These are phyloP conservation scores for Pygathrix nemaeus DNA, from an alignment of 2,113 vertebrate genomes.

Conservation along the genomic window DNA sequence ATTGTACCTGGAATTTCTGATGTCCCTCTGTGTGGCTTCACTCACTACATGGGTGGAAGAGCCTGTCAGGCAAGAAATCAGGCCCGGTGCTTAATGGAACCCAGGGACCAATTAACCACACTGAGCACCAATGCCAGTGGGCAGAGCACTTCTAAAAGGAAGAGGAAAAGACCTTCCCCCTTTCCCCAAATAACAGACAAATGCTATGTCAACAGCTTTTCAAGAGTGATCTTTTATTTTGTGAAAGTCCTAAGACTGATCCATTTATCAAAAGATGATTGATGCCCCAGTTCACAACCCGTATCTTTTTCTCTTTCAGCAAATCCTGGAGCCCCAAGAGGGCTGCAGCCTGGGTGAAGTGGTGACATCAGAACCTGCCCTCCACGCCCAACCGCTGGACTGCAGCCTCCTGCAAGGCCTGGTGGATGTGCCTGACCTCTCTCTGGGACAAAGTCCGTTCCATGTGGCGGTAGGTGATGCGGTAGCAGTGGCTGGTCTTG, in stretches of 20 bases:
- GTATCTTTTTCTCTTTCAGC: background rate
- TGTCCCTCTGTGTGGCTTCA: conserved; percentile 65
- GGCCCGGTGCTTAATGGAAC: conserved; percentile 72
- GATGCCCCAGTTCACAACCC: background rate
- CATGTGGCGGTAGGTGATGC: conserved; percentile 93
- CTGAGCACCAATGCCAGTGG: conserved; percentile 56
- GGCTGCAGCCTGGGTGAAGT: accelerated
- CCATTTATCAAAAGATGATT: background rate
- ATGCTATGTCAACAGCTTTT: conserved; percentile 56
- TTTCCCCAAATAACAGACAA: conserved; percentile 70
- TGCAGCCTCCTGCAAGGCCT: conserved; percentile 84
- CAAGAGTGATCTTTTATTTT: conserved; percentile 80
- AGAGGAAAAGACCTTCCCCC: conserved; percentile 40
- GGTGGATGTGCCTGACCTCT: conserved; percentile 89
- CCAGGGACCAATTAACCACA: conserved; percentile 77
- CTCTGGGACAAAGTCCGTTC: conserved; percentile 92
- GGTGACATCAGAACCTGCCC: conserved; percentile 87
- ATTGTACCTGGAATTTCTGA: conserved; percentile 1
- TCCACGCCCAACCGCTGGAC: conserved; percentile 90
- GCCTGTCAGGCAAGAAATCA: conserved; percentile 72
- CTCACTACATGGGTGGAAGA: conserved; percentile 57
- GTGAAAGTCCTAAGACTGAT: conserved; percentile 35
- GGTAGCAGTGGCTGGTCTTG: conserved; percentile 94
- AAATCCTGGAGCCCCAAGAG: accelerated
- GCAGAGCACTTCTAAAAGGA: conserved; percentile 60